These are phyloP conservation scores for Hydrotaea diabolus DNA, from an alignment of 2,888 invertebrate species.

Conservation along the genomic window DNA sequence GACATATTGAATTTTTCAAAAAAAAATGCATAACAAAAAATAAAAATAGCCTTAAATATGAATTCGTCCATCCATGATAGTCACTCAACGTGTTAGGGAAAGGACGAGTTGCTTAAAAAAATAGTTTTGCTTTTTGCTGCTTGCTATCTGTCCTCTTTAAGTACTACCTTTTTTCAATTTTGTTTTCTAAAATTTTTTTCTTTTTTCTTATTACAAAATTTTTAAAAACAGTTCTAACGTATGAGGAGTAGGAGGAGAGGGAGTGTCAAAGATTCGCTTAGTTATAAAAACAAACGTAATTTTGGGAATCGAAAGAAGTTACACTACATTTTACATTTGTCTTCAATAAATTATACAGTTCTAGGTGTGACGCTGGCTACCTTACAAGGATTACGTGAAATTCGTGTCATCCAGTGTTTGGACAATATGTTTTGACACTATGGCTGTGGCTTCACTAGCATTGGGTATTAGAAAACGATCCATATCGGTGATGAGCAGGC, in stretches of 20 bases:
- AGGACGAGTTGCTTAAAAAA: not conserved
- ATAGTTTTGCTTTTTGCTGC: not conserved
- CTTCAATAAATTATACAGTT: not conserved
- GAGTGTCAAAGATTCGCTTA: not conserved
- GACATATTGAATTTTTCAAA: conserved; percentile 2
- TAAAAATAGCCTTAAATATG: not conserved
- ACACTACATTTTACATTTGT: conserved; percentile 7
- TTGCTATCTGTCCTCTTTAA: not conserved
- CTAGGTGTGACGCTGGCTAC: not conserved
- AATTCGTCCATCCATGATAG: not conserved
- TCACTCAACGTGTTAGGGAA: not conserved
- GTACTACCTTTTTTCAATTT: not conserved
- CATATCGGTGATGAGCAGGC: conserved; percentile 92
- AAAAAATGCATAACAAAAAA: not conserved
- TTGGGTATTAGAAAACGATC: conserved; percentile 96
- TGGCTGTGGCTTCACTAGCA: conserved; percentile 93
- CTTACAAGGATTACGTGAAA: conserved; percentile 72
- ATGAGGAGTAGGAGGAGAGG: not conserved
- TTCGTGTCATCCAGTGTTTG: conserved; percentile 81
- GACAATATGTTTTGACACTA: conserved; percentile 94
- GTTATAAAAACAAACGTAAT: not conserved
- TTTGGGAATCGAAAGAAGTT: not conserved
- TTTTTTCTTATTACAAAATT: not conserved
- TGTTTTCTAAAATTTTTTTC: not conserved
- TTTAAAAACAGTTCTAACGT: not conserved